phyloP scores from a whole-genome alignment of 2,797 vertebrate genomes.

The Parotocinclus haroldoi region DNA sequence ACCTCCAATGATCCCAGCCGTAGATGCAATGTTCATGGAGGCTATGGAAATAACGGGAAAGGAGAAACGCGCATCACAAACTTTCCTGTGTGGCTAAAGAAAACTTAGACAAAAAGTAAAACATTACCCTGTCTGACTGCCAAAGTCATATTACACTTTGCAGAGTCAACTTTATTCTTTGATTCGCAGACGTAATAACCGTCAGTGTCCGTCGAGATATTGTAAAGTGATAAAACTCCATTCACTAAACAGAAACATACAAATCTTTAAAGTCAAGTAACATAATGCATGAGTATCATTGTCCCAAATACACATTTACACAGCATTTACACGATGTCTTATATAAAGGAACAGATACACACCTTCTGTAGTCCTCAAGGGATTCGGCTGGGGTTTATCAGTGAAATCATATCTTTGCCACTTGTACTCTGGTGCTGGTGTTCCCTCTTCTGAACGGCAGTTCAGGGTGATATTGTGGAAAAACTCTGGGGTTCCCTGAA shows the following conservation, averaged over 20 bases:
- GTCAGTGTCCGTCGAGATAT: constrained; percentile 76
- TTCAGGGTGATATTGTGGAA: constrained; percentile 80
- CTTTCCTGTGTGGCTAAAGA: background rate
- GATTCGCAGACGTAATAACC: constrained; percentile 84
- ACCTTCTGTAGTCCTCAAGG: constrained; percentile 55
- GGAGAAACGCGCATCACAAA: background rate
- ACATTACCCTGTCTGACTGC: constrained; percentile 68
- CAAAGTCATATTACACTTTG: constrained; percentile 81
- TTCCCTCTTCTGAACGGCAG: constrained; percentile 81
- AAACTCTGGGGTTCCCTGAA: constrained; percentile 72
- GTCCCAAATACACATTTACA: background rate
- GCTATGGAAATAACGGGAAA: constrained; percentile 57
- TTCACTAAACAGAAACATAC: constrained; percentile 50
- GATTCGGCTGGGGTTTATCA: constrained; percentile 9
- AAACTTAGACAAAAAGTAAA: background rate
- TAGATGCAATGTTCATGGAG: constrained; percentile 81
- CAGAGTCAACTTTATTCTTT: constrained; percentile 65
- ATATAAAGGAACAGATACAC: constrained; percentile 35
- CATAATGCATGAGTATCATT: background rate
- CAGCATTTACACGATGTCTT: too few species aligned
- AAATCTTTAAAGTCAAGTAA: background rate
- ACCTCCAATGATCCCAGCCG: constrained; percentile 73
- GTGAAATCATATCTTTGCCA: constrained; percentile 68
- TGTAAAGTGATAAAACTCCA: constrained; percentile 75
- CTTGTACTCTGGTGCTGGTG: constrained; percentile 74